Conservation (phyloP, 2,113 vertebrate genomes). For the Callipepla squamata region DNA sequence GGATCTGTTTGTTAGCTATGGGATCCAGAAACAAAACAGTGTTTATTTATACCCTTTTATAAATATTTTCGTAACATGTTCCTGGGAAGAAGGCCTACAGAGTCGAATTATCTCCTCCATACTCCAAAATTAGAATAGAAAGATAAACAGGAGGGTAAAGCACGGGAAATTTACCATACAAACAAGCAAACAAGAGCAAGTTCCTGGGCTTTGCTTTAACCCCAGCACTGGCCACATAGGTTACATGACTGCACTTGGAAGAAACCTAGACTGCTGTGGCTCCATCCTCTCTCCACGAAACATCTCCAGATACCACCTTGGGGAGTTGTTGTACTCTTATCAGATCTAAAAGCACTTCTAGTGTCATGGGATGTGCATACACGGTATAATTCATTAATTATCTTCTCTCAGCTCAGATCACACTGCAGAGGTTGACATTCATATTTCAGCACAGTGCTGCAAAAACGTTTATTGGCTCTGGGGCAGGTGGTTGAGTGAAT, state of each 20-base stretch:
- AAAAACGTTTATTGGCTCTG: neutral
- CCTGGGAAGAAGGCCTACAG: neutral
- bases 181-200: neutral
- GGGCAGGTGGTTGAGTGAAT: neutral
- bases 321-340: neutral
- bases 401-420: neutral
- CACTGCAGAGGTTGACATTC: rapidly evolving
- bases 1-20: neutral
- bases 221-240: neutral
- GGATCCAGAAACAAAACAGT: neutral
- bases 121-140: neutral
- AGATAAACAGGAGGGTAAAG: constrained; percentile 11
- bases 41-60: neutral
- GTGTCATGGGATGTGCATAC: rapidly evolving
- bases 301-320: neutral
- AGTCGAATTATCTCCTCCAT: neutral
- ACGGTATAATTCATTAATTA: neutral
- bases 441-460: neutral
- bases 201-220: neutral
- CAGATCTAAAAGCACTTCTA: neutral
- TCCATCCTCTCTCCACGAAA: neutral
- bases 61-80: neutral
- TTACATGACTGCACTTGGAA: neutral
- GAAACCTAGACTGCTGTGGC: neutral
- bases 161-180: neutral